Evolutionary conservation across 2,113 vertebrate genomes (phyloP).

Genomic region (Chlorocebus sabaeus): DNA sequence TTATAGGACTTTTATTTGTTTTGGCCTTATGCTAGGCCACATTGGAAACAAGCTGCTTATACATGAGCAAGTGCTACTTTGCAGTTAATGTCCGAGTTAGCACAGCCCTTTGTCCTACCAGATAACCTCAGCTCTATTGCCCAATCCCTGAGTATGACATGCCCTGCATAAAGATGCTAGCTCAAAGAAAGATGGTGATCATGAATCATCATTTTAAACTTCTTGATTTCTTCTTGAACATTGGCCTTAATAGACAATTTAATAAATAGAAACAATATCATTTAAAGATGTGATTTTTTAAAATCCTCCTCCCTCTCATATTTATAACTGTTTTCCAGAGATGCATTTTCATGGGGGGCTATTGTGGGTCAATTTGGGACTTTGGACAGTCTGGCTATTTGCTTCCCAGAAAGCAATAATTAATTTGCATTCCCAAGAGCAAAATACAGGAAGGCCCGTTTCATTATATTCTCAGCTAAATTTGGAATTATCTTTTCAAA

Average conservation of each 20-base stretch:
- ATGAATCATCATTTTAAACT: background rate
- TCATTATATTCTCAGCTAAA: background rate
- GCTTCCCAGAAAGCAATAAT: background rate
- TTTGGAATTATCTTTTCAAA: background rate
- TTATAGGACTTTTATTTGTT: no score
- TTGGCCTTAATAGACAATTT: slow-evolving; percentile 36
- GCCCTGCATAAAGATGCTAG: background rate
- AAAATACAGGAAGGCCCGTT: background rate
- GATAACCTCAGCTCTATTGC: background rate
- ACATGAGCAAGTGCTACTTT: background rate
- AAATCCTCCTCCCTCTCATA: background rate
- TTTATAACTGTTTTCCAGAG: background rate
- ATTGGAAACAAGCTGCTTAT: background rate
- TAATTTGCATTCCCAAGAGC: background rate
- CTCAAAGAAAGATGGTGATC: background rate
- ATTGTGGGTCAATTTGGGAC: background rate
- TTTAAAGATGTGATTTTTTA: background rate
- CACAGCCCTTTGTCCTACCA: background rate
- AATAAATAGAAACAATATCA: slow-evolving; percentile 13
- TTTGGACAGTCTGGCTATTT: background rate
- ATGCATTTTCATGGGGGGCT: background rate
- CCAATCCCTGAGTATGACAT: fast-evolving
- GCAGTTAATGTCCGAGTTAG: background rate
- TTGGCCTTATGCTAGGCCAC: background rate
- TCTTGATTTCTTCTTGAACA: background rate